Conservation (phyloP, 2,888 invertebrate genomes). For the Thera britannica region DNA sequence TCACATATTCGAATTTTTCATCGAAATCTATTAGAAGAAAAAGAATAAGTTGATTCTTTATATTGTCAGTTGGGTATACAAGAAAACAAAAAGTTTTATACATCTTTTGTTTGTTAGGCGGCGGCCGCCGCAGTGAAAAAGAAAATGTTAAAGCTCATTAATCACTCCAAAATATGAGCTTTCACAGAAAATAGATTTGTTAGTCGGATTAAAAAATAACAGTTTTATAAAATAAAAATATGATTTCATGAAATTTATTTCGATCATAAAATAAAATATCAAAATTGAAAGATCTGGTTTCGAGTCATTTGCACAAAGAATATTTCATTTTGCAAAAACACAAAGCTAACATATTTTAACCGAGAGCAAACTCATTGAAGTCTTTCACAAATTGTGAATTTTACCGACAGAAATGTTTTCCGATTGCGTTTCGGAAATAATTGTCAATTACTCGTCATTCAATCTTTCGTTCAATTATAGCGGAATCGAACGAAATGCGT, state of each 20-base stretch:
- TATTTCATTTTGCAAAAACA: background rate
- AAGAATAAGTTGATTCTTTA: too few species aligned
- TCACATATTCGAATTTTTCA: too few species aligned
- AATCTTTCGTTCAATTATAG: conserved; percentile 37
- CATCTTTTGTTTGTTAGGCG: too few species aligned
- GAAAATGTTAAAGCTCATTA: too few species aligned
- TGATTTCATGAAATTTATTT: background rate
- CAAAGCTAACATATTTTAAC: background rate
- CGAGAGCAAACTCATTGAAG: conserved; percentile 2
- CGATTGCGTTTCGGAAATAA: conserved; percentile 27
- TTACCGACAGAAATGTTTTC: conserved; percentile 29
- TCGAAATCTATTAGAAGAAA: too few species aligned
- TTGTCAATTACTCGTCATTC: conserved; percentile 39
- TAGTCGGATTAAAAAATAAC: too few species aligned
- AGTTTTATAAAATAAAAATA: too few species aligned
- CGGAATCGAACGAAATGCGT: conserved; percentile 34
- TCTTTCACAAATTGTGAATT: conserved; percentile 22
- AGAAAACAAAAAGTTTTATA: too few species aligned
- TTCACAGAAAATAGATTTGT: too few species aligned
- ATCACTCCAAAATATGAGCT: too few species aligned
- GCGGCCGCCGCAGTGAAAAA: too few species aligned
- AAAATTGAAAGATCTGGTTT: background rate
- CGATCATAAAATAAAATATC: background rate
- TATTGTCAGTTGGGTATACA: too few species aligned
- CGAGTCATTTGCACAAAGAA: background rate